Conservation (phyloP, 37 sponge, comb jelly and placozoan genomes). For the Petrosia ficiformis region DNA sequence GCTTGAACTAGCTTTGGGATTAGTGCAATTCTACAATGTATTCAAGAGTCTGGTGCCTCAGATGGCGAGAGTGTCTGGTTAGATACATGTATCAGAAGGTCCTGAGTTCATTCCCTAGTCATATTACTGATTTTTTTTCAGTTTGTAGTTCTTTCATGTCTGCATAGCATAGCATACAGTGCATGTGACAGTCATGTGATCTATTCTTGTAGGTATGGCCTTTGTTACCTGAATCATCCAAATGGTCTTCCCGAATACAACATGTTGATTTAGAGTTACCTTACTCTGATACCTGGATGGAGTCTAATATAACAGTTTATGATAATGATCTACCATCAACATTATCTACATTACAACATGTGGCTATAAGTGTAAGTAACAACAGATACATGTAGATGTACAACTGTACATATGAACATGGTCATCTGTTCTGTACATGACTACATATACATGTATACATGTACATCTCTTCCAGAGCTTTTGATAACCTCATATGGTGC, state of each 20-base stretch:
- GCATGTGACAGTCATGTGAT: neutral
- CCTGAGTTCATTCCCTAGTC: too few relatives aligned
- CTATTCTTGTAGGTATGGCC: constrained; percentile 29
- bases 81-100: too few relatives aligned
- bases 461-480: too few relatives aligned
- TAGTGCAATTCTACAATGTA: too few relatives aligned
- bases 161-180: too few relatives aligned
- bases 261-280: neutral
- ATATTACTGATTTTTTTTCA: too few relatives aligned
- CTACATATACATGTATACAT: too few relatives aligned
- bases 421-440: constrained; percentile 10
- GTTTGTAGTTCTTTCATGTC: too few relatives aligned
- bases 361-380: constrained; percentile 27
- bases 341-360: constrained; percentile 63
- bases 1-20: too few relatives aligned
- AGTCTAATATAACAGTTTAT: neutral
- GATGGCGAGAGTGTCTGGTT: too few relatives aligned
- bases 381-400: constrained; percentile 2
- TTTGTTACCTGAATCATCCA: constrained; percentile 15
- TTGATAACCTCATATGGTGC: too few relatives aligned
- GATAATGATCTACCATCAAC: neutral
- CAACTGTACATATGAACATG: constrained; percentile 7
- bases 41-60: too few relatives aligned
- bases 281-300: neutral
- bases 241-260: neutral